Conservation (phyloP, 1,140 invertebrate genomes). For the Papilio helenus region DNA sequence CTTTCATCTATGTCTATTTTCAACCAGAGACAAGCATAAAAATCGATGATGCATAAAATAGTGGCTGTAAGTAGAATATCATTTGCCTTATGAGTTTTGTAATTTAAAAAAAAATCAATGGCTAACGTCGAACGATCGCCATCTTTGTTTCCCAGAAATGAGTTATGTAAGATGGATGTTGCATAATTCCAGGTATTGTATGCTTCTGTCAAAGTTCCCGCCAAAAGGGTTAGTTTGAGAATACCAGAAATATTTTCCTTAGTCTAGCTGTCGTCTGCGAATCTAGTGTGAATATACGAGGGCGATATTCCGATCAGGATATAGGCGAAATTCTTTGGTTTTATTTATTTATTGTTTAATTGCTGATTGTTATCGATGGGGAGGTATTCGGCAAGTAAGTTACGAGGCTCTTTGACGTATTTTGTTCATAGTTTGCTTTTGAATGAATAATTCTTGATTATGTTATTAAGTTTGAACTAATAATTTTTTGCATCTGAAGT, state of each 20-base stretch:
- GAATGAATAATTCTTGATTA: conserved; percentile 4
- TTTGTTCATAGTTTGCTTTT: conserved; percentile 1
- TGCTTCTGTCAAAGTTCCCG: conserved; percentile 53
- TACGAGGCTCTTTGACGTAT: conserved; percentile 18
- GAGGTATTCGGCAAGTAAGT: conserved; percentile 27
- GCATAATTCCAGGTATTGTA: conserved; percentile 61
- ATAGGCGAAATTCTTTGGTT: conserved; percentile 21
- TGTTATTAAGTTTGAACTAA: conserved; percentile 21
- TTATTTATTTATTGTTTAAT: conserved; percentile 37
- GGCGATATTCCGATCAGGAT: conserved; percentile 43
- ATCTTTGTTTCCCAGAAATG: conserved; percentile 32
- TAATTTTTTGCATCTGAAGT: conserved; percentile 29
- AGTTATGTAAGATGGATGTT: conserved; percentile 37
- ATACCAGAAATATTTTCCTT: conserved; percentile 44
- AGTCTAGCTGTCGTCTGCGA: conserved; percentile 61
- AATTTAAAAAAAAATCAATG: conserved; percentile 28
- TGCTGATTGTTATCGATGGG: conserved; percentile 26
- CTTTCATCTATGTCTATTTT: conserved; percentile 26
- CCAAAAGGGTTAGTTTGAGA: conserved; percentile 47
- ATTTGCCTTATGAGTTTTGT: conserved; percentile 16
- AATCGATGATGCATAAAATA: conserved; percentile 29
- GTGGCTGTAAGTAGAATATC: conserved; percentile 4
- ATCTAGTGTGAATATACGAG: conserved; percentile 63
- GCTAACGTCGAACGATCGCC: conserved; percentile 5
- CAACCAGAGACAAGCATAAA: conserved; percentile 26